A percentile compares a stretch with the other conserved stretches of the same genome.
phyloP scores from a whole-genome alignment of 2,113 vertebrate species.

The Halcyon malimbica region DNA sequence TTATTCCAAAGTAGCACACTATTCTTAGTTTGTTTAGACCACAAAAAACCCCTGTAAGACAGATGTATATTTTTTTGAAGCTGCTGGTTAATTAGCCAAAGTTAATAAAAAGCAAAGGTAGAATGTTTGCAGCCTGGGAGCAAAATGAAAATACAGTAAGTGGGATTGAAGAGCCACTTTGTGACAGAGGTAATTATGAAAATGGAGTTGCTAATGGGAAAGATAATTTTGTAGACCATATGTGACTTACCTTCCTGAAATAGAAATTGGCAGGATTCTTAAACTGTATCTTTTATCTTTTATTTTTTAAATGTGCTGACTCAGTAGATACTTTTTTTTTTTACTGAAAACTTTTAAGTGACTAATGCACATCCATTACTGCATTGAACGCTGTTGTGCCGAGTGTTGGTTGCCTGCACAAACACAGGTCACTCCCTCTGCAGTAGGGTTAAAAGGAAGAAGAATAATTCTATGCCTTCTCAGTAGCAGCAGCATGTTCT shows the following conservation, averaged over 20 bases:
- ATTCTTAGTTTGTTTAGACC: not conserved
- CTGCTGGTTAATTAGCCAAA: conserved; percentile 44
- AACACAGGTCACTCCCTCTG: not conserved
- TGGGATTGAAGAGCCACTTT: conserved; percentile 22
- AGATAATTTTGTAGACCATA: conserved; percentile 24
- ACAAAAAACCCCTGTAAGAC: not conserved
- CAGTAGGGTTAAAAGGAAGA: not conserved
- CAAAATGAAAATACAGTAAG: conserved; percentile 13
- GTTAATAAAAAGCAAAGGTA: conserved; percentile 52
- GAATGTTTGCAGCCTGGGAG: conserved; percentile 44
- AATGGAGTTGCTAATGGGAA: conserved; percentile 31
- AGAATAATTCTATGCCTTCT: not conserved
- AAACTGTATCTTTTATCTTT: not conserved
- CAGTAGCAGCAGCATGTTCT: not conserved
- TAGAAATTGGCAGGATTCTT: conserved; percentile 1
- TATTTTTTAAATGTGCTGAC: not conserved
- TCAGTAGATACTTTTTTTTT: not conserved
- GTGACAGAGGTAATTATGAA: conserved; percentile 54
- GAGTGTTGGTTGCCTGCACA: not conserved
- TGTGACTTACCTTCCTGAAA: conserved; percentile 11
- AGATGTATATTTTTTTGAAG: not conserved
- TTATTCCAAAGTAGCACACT: not conserved
- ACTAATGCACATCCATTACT: not conserved
- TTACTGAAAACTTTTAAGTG: not conserved
- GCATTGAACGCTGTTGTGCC: not conserved